Percentiles rank a stretch among this genome's conserved stretches.
phyloP scores from a whole-genome alignment of 2,888 invertebrate genomes.

The Netelia inedita region DNA sequence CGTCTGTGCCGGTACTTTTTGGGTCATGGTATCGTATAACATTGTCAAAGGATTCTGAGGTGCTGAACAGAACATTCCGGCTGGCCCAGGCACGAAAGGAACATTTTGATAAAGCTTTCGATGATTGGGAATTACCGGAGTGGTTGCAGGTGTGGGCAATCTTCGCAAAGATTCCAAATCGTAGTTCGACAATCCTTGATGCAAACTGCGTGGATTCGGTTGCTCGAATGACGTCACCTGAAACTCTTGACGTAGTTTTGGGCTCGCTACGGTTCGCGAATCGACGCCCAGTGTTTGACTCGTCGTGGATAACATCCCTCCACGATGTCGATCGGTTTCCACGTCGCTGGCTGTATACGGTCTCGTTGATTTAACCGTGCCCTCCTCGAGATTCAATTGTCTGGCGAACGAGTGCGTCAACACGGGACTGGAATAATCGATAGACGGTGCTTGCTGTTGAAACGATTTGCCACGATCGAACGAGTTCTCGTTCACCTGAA shows the following conservation, averaged over 20 bases:
- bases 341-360: slow-evolving; percentile 44
- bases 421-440: slow-evolving; percentile 64
- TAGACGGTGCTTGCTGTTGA: slow-evolving; percentile 58
- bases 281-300: slow-evolving; percentile 63
- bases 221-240: slow-evolving; percentile 83
- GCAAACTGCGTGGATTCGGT: slow-evolving; percentile 81
- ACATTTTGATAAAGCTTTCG: slow-evolving; percentile 77
- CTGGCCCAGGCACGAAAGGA: slow-evolving; percentile 73
- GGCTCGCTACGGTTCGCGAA: slow-evolving; percentile 38
- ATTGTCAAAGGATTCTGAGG: slow-evolving; percentile 63
- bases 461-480: slow-evolving; percentile 57
- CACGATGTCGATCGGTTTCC: slow-evolving; percentile 68
- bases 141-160: slow-evolving; percentile 65
- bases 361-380: slow-evolving; percentile 22
- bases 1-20: slow-evolving; percentile 79
- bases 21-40: slow-evolving; percentile 72
- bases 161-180: slow-evolving; percentile 75
- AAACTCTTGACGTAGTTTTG: slow-evolving; percentile 73
- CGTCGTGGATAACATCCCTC: slow-evolving; percentile 70
- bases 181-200: slow-evolving; percentile 75
- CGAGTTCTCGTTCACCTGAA: slow-evolving; percentile 75
- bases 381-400: slow-evolving; percentile 61
- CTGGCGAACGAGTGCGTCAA: slow-evolving; percentile 63
- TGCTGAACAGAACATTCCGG: slow-evolving; percentile 68
- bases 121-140: slow-evolving; percentile 67